Percentiles rank a stretch among this genome's conserved stretches.
Conservation (phyloP, 2,797 vertebrate species). For the Pseudochaenichthys georgianus region DNA sequence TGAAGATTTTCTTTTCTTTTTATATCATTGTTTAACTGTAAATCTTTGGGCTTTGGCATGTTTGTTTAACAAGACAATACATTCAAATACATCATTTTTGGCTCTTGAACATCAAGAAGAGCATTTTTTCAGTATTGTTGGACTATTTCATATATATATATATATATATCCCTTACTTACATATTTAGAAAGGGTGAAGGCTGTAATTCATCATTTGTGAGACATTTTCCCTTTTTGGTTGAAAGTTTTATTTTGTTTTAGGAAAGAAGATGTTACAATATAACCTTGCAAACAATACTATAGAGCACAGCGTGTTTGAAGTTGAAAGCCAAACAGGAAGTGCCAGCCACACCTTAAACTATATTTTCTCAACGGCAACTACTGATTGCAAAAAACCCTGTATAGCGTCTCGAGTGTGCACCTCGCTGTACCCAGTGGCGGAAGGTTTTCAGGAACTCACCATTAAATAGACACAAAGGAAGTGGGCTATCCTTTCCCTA, state of each 20-base stretch:
- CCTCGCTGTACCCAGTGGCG: constrained; percentile 16
- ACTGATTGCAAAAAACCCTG: constrained; percentile 38
- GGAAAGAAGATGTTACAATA: not conserved
- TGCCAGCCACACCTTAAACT: constrained; percentile 51
- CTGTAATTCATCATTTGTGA: not conserved
- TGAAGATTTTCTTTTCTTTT: not conserved
- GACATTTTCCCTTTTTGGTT: not conserved
- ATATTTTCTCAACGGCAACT: constrained; percentile 24
- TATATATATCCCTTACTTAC: too few relatives aligned
- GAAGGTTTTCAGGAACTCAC: constrained; percentile 41
- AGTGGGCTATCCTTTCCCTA: constrained; percentile 37
- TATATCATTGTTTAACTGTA: not conserved
- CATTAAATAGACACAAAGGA: constrained; percentile 44
- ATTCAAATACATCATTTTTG: not conserved
- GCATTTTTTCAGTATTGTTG: not conserved
- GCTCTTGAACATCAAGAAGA: not conserved
- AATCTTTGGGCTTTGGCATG: not conserved
- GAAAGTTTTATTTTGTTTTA: not conserved
- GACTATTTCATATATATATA: not conserved
- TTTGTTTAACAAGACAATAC: not conserved
- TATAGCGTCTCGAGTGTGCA: constrained; percentile 43
- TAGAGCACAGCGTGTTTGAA: constrained; percentile 37
- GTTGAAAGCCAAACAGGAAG: constrained; percentile 68
- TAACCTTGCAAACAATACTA: constrained; percentile 11
- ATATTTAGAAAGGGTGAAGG: too few relatives aligned